Evolutionary conservation across 2,888 invertebrate genomes (phyloP), one percentile per base, ranked within the genome.

Genomic region (Coleophora deauratella): DNA sequence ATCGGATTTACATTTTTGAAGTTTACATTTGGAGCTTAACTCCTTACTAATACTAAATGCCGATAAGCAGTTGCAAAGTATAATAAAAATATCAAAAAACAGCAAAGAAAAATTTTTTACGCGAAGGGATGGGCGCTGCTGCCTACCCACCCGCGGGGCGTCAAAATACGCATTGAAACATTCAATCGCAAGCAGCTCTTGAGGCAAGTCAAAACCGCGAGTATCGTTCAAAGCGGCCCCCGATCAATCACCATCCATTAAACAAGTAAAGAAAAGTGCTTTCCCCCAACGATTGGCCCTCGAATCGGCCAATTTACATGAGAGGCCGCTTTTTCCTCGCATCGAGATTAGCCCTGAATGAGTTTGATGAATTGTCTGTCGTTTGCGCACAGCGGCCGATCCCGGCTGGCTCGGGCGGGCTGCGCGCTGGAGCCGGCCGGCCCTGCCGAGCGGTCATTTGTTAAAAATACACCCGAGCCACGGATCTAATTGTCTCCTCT

Each of bases 171-270:
- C 51, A 52, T 56, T 56, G 60, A 63, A 68, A 68, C 69, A 65
- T 69, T 76, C 62, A 73, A 77, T 73, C 64, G 66, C 53, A 67
- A 21, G 21, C 61, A 68, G 71, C 72, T 72, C 63, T 59, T 74
- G 72, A 78, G 72, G 65, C 69, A 71, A 84, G 79, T 82, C 78
- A 78, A 78, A 82, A 82, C 79, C 80, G 72, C 80, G 73, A 72
- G 74, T 81, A 81, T 77, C 70, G 67, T 64, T 66, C 77, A 70
- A 74, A 72, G 67, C 71, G 66, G 50, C 70, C 69, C 68, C 70
- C 84, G 81, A 84, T 85, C 84, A 81, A 85, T 85, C 85, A 84
- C 84, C 84, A 85, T 85, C 85, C 85, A 82, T 85, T 84, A 85
- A 82, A 81, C 74, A 76, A 72, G 82, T 78, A 81, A 81, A 84